Conservation (phyloP, 64 coral and sea anemone genomes). For the Astreopora myriophthalma region DNA sequence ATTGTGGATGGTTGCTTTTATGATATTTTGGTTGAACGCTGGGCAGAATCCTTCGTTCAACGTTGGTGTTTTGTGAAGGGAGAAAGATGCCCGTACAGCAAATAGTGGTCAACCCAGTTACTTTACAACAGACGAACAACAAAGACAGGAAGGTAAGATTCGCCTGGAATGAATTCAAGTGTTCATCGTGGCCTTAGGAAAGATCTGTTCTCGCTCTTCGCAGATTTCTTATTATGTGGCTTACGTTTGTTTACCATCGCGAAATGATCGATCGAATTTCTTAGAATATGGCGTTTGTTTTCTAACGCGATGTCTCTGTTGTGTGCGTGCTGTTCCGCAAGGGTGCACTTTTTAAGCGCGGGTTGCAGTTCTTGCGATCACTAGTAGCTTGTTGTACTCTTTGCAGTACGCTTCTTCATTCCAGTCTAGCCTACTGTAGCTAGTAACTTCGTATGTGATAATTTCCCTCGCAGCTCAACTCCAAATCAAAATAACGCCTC, state of each 20-base stretch:
- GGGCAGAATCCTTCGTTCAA: neutral
- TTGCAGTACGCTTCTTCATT: too few relatives aligned
- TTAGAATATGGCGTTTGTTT: neutral
- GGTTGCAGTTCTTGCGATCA: neutral
- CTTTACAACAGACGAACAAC: constrained; percentile 86
- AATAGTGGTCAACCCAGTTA: constrained; percentile 85
- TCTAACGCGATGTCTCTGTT: neutral
- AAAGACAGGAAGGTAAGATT: constrained; percentile 87
- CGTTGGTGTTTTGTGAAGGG: constrained; percentile 19
- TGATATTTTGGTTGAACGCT: neutral
- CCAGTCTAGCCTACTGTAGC: too few relatives aligned
- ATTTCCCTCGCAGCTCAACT: too few relatives aligned
- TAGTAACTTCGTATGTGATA: too few relatives aligned
- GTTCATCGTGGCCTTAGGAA: neutral
- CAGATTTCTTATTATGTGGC: neutral
- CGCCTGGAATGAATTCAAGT: neutral
- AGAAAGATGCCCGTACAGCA: constrained; percentile 93
- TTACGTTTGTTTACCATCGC: constrained; percentile 39
- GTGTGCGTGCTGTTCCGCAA: neutral
- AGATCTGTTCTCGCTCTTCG: neutral
- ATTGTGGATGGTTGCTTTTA: neutral
- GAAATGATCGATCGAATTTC: neutral
- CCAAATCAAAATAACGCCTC: too few relatives aligned
- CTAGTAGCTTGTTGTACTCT: neutral
- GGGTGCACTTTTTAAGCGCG: neutral